Percentiles rank a stretch among this genome's conserved stretches.
phyloP scores from a whole-genome alignment of 2,888 invertebrate species.

The Plutella xylostella region DNA sequence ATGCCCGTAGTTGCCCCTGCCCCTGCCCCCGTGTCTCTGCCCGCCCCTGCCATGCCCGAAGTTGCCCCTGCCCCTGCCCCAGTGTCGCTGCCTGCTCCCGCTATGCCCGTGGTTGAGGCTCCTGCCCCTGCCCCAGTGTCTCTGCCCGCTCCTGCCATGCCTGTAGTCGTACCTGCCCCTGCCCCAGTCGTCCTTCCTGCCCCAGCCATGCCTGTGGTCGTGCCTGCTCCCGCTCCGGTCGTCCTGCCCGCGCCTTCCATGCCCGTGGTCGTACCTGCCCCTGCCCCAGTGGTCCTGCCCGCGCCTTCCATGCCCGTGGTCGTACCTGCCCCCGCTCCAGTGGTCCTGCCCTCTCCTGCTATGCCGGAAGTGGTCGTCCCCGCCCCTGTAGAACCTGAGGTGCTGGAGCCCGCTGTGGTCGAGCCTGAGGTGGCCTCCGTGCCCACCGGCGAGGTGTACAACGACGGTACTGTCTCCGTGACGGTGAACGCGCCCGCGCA shows the following conservation, averaged over 20 bases:
- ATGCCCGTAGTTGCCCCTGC: constrained; percentile 20
- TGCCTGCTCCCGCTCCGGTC: neutral
- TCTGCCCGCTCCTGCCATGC: constrained; percentile 8
- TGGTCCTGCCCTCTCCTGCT: constrained; percentile 10
- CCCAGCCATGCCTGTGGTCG: constrained; percentile 8
- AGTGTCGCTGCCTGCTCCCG: constrained; percentile 9
- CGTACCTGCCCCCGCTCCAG: neutral
- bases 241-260: constrained; percentile 11
- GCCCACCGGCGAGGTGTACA: constrained; percentile 36
- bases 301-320: constrained; percentile 9
- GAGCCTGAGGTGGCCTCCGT: constrained; percentile 14
- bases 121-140: constrained; percentile 18
- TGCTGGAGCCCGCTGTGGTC: constrained; percentile 8
- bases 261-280: constrained; percentile 7
- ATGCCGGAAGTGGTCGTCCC: constrained; percentile 11
- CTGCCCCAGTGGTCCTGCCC: constrained; percentile 10
- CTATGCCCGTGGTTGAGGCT: constrained; percentile 12
- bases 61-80: constrained; percentile 10
- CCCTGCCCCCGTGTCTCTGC: constrained; percentile 19
- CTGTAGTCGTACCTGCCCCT: constrained; percentile 7
- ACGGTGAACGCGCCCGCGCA: constrained; percentile 34
- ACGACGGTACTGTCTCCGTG: constrained; percentile 42
- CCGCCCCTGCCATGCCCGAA: constrained; percentile 12
- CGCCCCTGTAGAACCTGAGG: constrained; percentile 7
- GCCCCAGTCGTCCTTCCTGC: constrained; percentile 5